These are phyloP conservation scores for Busseola fusca DNA, from an alignment of 2,888 invertebrate genomes.

Conservation along the genomic window DNA sequence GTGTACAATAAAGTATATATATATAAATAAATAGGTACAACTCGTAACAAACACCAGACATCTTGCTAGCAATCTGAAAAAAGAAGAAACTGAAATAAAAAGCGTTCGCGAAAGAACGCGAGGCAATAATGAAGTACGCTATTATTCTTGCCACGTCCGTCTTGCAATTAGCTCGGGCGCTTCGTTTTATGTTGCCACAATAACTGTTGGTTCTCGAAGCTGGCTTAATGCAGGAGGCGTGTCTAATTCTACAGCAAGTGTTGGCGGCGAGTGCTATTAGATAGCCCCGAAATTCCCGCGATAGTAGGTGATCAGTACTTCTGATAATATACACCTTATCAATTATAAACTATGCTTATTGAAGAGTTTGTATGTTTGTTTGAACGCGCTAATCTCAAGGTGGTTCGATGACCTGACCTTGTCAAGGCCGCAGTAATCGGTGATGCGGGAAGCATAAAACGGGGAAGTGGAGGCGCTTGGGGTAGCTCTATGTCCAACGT, in stretches of 20 bases:
- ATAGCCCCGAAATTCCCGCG: neutral
- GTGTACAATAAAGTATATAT: too few relatives aligned
- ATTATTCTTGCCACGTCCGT: slow-evolving; percentile 75
- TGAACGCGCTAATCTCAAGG: neutral
- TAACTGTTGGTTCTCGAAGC: slow-evolving; percentile 62
- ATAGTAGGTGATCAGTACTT: neutral
- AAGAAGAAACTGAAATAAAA: slow-evolving; percentile 39
- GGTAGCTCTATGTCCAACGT: neutral
- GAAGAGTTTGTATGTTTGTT: too few relatives aligned
- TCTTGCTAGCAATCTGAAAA: slow-evolving; percentile 29
- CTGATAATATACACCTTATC: neutral
- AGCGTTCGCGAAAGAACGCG: slow-evolving; percentile 54
- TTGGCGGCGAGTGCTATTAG: slow-evolving; percentile 43
- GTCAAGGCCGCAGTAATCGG: neutral
- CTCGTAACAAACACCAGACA: slow-evolving; percentile 30
- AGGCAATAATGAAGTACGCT: slow-evolving; percentile 67
- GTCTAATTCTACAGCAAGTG: slow-evolving; percentile 70
- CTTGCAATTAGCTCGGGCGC: slow-evolving; percentile 72
- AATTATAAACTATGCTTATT: neutral
- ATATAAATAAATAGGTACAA: slow-evolving; percentile 3
- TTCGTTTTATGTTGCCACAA: slow-evolving; percentile 68
- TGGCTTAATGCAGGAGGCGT: slow-evolving; percentile 73
- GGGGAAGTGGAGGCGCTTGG: neutral
- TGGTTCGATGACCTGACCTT: neutral
- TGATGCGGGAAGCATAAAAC: neutral